Base-by-base conservation (phyloP, 2,888 invertebrate genomes). In the Pseudeuparius sepicola region DNA sequence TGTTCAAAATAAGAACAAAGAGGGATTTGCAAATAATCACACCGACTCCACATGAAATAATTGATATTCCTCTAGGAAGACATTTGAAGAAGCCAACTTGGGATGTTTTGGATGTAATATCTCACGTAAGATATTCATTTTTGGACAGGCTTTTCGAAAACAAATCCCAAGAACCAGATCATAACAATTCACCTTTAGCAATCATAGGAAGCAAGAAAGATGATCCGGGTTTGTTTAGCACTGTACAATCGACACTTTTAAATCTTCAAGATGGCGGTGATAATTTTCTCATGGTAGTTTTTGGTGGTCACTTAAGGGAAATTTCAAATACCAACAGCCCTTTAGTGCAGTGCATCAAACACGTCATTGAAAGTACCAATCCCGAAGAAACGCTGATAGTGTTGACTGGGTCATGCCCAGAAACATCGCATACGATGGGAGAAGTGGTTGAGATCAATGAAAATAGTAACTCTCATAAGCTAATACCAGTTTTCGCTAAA, bases 261-360 rank as follows among this genome's bases (percentile, higher is more conserved):
- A 46, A 29, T 3, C 39, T 52, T 4, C 44, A 49, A 36, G 49
- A 52, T 14, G 29, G 37, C 5, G 34, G 44, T n/a, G 47, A 48
- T 6, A 34, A 40, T 23, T 56, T 50, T 38, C 44, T 58, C 1
- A 47, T 57, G 49, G 45, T 54, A 1, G 41, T 57, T 11, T 45
- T 55, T 16, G 57, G 54, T 2, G 55, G 54, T 2, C 43, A 41
- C 25, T 33, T 54, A 20, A 20, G 6, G 1, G 54, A 54, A 34
- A 43, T 56, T 16, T 14, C 39, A 10, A 46, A 56, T 20, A 37
- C 45, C 3, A 47, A 53, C 24, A 55, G 54, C 20, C 45, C 51
- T 5, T 32, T 58, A 14, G 42, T 54, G 10, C 56, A 57, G 43
- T 51, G 52, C 31, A 39, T 59, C 4, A 56, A 57, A 37, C 48